A percentile compares a stretch with the other conserved stretches of the same genome.
Evolutionary conservation across 2,888 invertebrate genomes (phyloP).

Genomic region (Drosophila monieri): DNA sequence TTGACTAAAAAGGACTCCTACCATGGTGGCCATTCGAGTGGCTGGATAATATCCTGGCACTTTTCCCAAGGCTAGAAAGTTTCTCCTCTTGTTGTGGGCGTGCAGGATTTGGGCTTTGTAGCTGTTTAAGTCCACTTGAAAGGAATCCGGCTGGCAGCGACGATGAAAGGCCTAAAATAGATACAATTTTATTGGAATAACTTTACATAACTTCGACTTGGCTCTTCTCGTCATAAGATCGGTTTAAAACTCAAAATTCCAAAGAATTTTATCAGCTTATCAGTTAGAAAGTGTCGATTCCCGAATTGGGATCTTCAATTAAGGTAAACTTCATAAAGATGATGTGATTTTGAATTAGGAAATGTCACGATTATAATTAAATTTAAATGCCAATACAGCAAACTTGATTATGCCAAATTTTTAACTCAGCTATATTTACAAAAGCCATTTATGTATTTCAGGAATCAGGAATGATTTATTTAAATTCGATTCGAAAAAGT

Average conservation of each 20-base stretch:
- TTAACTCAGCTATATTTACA: constrained; percentile 1
- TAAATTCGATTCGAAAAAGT: neutral
- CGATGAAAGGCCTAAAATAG: constrained; percentile 69
- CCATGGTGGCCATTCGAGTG: constrained; percentile 82
- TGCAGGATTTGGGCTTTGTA: constrained; percentile 76
- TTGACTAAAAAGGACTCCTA: constrained; percentile 45
- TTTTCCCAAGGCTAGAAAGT: constrained; percentile 81
- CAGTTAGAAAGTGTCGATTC: neutral
- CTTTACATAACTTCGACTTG: no score
- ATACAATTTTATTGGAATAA: neutral
- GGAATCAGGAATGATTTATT: neutral
- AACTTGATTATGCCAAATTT: constrained; percentile 2
- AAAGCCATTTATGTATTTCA: neutral
- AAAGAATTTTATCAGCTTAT: neutral
- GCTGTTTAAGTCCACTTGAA: constrained; percentile 71
- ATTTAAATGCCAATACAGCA: constrained; percentile 15
- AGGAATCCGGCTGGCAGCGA: constrained; percentile 78
- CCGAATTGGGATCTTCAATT: constrained; percentile 5
- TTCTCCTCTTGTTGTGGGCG: constrained; percentile 82
- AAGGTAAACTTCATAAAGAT: constrained; percentile 13
- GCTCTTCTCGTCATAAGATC: no score
- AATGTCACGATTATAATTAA: constrained; percentile 23
- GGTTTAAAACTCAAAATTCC: neutral
- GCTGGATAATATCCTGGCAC: constrained; percentile 83
- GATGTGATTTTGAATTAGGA: constrained; percentile 5